These are phyloP conservation scores for Toxonevra muliebris DNA, from an alignment of 2,888 invertebrate species.

Conservation along the genomic window DNA sequence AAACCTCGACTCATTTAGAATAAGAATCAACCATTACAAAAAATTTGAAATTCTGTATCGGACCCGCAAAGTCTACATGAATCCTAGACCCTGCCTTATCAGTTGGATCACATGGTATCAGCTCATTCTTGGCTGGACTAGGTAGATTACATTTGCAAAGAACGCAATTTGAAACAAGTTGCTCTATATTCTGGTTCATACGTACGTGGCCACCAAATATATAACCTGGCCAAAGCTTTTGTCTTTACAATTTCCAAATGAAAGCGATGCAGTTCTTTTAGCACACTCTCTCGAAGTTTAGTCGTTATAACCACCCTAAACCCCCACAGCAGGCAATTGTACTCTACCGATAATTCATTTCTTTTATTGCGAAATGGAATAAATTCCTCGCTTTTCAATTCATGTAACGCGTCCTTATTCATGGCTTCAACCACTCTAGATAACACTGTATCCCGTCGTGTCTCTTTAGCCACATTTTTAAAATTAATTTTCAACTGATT, in stretches of 20 bases:
- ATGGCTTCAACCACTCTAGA: conserved; percentile 11
- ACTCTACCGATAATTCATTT: conserved; percentile 32
- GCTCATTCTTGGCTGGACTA: conserved; percentile 36
- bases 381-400: conserved; percentile 3
- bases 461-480: conserved; percentile 19
- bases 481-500: conserved; percentile 21
- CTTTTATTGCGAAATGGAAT: conserved; percentile 25
- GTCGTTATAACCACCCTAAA: conserved; percentile 13
- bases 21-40: conserved; percentile 28
- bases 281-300: conserved; percentile 15
- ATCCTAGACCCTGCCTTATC: conserved; percentile 29
- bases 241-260: conserved; percentile 40
- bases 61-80: conserved; percentile 39
- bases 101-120: conserved; percentile 37
- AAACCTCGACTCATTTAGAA: conserved; percentile 37
- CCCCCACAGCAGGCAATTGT: conserved; percentile 34
- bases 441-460: conserved; percentile 9
- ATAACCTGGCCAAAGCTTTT: conserved; percentile 29
- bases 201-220: conserved; percentile 33
- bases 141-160: conserved; percentile 32
- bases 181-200: conserved; percentile 33
- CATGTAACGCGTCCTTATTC: neutral
- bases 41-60: conserved; percentile 31
- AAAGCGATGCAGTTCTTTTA: conserved; percentile 35
- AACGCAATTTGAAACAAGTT: conserved; percentile 29